phyloP scores from a whole-genome alignment of 2,888 invertebrate genomes.

The Hydroisotoma schaefferi region DNA sequence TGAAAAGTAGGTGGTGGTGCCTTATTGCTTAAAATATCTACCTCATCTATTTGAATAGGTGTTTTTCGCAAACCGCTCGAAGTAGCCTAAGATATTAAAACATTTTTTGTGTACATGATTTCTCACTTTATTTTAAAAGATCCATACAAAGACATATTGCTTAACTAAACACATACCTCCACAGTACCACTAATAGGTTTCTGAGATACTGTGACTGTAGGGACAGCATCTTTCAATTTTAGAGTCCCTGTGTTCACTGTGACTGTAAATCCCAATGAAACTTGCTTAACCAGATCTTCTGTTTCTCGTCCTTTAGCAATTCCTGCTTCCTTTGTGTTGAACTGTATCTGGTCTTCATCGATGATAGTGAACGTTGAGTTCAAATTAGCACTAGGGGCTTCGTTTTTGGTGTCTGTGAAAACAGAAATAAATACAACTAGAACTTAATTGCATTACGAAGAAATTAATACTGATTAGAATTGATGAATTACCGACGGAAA shows the following conservation, averaged over 20 bases:
- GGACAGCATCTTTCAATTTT: constrained; percentile 94
- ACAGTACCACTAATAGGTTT: constrained; percentile 78
- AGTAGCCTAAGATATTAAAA: constrained; percentile 96
- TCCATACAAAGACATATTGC: not conserved
- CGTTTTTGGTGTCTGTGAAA: too few species aligned
- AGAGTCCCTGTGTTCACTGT: constrained; percentile 97
- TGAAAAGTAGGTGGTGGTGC: constrained; percentile 53
- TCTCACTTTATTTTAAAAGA: too few species aligned
- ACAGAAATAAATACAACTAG: too few species aligned
- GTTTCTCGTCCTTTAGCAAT: constrained; percentile 98
- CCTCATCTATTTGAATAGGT: constrained; percentile 98
- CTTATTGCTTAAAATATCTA: too few species aligned
- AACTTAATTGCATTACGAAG: constrained; percentile 54
- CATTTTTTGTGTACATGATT: too few species aligned
- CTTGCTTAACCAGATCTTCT: constrained; percentile 98
- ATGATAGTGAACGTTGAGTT: constrained; percentile 96
- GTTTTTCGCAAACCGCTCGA: constrained; percentile 95
- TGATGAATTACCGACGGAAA: constrained; percentile 82
- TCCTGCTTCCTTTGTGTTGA: constrained; percentile 94
- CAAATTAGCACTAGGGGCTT: constrained; percentile 89
- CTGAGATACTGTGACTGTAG: constrained; percentile 97
- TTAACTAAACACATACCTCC: constrained; percentile 21
- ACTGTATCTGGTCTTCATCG: constrained; percentile 98
- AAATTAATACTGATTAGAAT: constrained; percentile 46
- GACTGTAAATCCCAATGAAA: constrained; percentile 86